Base-by-base conservation (phyloP, 2,888 invertebrate genomes). In the Lymantria dispar region DNA sequence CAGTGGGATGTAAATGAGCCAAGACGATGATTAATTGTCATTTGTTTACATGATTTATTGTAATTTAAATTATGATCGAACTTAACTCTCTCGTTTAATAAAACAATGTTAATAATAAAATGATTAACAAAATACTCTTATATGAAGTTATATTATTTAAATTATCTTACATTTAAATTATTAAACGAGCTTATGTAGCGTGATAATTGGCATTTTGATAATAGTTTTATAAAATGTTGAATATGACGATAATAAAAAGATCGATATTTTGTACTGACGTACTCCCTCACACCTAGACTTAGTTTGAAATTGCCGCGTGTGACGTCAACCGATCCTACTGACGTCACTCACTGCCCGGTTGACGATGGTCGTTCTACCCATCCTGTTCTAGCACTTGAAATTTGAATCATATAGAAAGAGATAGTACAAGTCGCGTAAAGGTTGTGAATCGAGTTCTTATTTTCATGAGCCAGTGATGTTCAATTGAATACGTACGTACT, bases 281-380 rank as follows among this genome's bases (percentile, higher is more conserved):
- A 78, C 72, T 51, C 70, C 70, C 69, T 69, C 70, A 70, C 70
- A 68, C 68, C 72, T 74, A 72, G 73, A 74, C 57, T 60, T 66
- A 72, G 72, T 89, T 92, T 89, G 83, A 90, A 91, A 86, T 89
- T 91, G 86, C 85, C 91, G 91, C 90, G 81, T 70, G 68, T 91
- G 91, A 91, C 91, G 91, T 91, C 83, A 84, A 75, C 69, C 61
- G 56, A 60, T 57, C 55, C 56, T 59, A 68, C 78, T 84, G 85
- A 85, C 88, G 89, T 89, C 88, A 87, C 77, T 47, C 54, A 60
- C 49, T 47, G 56, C 61, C 56, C 68, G 68, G 66, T 64, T 66
- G 70, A 70, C 70, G 65, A 62, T 62, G 55, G 62, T 62, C 52
- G 50, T 52, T 64, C 48, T 70, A 68, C 31, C 67, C 50, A 48